Base-by-base conservation (phyloP, 2,113 vertebrate genomes). In the Leucopsar rothschildi region DNA sequence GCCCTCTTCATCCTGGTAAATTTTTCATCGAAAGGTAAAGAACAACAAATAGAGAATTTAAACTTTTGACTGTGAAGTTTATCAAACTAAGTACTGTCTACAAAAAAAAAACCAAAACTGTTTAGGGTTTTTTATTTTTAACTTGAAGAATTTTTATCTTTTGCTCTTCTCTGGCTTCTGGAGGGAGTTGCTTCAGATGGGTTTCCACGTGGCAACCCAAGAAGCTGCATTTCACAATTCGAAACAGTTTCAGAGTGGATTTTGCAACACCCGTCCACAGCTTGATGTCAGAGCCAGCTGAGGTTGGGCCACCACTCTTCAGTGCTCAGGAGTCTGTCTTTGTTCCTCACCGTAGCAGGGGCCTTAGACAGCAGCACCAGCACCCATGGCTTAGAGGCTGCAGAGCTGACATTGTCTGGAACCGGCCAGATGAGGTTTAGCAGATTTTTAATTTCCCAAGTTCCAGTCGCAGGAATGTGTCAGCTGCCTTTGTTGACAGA, bases 241-340 rank as follows among this genome's bases (percentile, higher is more conserved):
- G 55, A 39, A 73, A 45, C 33, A 18, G 9, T 73, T 64, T 56
- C 40, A 28, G 23, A 47, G 18, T 21, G 28, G 39, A 45, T 39
- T 84, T 73, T 84, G 49, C 40, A 64, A 45, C 14, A 23, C 11
- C 15, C 23, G 23, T 56, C 28, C 50, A 12, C 8, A 73, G 22
- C 1, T 1, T 8, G 4, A 63, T 3, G 6, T 15, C 15, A 28
- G 28, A 56, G 23, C 18, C 0, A 0, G 23, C 11, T 2, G 1
- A n/a, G 9, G 6, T 14, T 55, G 6, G 49, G 15, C 9, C n/a
- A 39, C 23, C 23, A 23, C 23, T 39, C 23, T 73, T 73, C 12
- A 18, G 23, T n/a, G 29, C 28, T 73, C 40, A 39, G 23, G 28
- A 64, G 18, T 33, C 40, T 39, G 25, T 72, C 33, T 63, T 64